These are phyloP conservation scores for Coendou prehensilis DNA, from an alignment of 2,797 vertebrate genomes.

Conservation along the genomic window DNA sequence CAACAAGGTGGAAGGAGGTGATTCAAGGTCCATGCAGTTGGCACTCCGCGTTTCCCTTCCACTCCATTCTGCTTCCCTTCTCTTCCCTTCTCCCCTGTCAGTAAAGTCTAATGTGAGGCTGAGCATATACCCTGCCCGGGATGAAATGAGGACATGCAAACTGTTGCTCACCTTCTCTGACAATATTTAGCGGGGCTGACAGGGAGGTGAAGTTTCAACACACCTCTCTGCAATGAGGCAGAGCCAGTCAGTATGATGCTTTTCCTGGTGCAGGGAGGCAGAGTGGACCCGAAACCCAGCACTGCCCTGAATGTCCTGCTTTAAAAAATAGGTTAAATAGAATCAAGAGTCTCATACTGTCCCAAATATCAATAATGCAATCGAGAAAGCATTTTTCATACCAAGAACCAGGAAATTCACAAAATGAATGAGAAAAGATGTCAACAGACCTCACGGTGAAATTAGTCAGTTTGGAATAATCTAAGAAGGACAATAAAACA, in stretches of 20 bases:
- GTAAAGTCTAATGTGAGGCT: background rate
- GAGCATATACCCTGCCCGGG: background rate
- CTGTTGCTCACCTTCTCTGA: background rate
- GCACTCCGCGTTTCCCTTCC: background rate
- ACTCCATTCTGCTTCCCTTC: background rate
- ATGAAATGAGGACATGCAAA: background rate
- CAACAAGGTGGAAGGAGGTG: background rate
- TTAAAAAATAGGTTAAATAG: background rate
- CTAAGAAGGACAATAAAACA: background rate
- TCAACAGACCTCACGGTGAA: background rate
- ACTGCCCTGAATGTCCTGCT: background rate
- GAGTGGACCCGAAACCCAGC: background rate
- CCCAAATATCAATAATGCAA: background rate
- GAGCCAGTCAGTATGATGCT: background rate
- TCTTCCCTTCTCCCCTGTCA: too few relatives aligned
- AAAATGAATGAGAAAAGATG: background rate
- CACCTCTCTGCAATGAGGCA: background rate
- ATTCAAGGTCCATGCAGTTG: background rate
- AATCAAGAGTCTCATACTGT: background rate
- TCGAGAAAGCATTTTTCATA: background rate
- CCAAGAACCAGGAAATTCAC: background rate
- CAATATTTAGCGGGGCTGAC: background rate
- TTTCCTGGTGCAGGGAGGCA: background rate
- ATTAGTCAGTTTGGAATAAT: background rate
- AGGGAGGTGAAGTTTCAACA: background rate